Conservation (phyloP, 2,888 invertebrate species). For the Hyalella azteca region DNA sequence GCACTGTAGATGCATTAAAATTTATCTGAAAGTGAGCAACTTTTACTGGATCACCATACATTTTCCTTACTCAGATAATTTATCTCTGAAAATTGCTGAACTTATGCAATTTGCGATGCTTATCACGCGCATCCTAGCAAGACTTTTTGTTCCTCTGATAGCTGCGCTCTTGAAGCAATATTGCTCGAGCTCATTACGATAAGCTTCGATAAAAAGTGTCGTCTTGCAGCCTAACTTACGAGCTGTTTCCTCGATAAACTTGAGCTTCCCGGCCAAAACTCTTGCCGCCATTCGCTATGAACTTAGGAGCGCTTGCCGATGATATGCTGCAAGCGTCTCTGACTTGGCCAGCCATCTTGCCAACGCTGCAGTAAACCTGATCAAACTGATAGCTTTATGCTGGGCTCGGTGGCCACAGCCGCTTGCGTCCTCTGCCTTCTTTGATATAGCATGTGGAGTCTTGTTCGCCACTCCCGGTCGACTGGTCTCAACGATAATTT, state of each 20-base stretch:
- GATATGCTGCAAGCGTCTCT: conserved; percentile 21
- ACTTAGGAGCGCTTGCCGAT: conserved; percentile 18
- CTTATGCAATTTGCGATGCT: too few species aligned
- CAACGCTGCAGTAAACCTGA: conserved; percentile 26
- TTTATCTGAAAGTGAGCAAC: too few species aligned
- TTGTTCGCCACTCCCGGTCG: too few species aligned
- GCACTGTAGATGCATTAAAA: too few species aligned
- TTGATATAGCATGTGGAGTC: too few species aligned
- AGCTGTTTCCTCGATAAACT: not conserved
- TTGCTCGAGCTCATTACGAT: not conserved
- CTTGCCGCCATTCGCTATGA: not conserved
- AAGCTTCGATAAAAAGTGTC: not conserved
- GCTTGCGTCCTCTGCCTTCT: too few species aligned
- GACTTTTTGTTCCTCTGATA: not conserved
- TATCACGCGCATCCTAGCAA: too few species aligned
- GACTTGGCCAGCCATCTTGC: not conserved
- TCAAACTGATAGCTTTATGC: conserved; percentile 28
- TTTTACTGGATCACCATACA: too few species aligned
- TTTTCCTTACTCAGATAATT: too few species aligned
- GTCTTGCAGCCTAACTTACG: not conserved
- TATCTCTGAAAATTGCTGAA: too few species aligned
- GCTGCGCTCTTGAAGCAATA: not conserved
- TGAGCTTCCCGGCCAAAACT: too few species aligned
- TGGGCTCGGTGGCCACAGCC: not conserved
- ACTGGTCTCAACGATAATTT: too few species aligned